Conservation (phyloP, 1,140 invertebrate genomes). For the Heliconius nattereri region DNA sequence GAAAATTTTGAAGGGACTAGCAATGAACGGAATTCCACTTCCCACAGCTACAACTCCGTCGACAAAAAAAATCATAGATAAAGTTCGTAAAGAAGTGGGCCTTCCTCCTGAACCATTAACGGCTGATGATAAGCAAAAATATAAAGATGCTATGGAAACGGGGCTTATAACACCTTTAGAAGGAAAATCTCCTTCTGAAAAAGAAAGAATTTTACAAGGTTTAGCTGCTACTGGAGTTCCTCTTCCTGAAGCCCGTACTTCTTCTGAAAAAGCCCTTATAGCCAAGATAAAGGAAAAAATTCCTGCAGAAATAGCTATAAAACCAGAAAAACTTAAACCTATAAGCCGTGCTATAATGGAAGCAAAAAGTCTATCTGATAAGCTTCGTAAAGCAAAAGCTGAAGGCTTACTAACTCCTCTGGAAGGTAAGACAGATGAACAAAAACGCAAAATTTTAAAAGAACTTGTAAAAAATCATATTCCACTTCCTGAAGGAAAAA, state of each 20-base stretch:
- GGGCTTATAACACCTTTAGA: conserved; percentile 35
- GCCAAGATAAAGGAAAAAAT: conserved; percentile 30
- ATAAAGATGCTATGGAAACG: conserved; percentile 24
- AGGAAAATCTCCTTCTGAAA: conserved; percentile 36
- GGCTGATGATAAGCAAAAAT: conserved; percentile 33
- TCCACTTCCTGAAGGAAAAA: conserved; percentile 33
- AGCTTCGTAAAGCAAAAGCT: conserved; percentile 38
- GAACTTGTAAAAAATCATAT: conserved; percentile 43
- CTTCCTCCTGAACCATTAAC: conserved; percentile 44
- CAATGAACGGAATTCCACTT: conserved; percentile 41
- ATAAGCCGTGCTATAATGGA: neutral
- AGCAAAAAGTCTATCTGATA: conserved; percentile 11
- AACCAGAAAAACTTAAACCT: conserved; percentile 25
- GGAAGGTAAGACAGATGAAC: conserved; percentile 42
- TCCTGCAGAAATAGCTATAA: conserved; percentile 28
- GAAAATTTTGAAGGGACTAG: conserved; percentile 48
- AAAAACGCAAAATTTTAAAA: conserved; percentile 54
- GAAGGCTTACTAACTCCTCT: conserved; percentile 45
- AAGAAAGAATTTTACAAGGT: conserved; percentile 34
- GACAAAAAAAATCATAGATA: conserved; percentile 36
- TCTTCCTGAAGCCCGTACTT: conserved; percentile 38
- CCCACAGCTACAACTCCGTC: conserved; percentile 25
- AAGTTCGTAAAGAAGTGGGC: conserved; percentile 41
- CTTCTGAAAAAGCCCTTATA: conserved; percentile 42
- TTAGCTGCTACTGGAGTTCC: conserved; percentile 28